Evolutionary conservation across 2,888 invertebrate genomes (phyloP).

Genomic region (Hypselothyrea guttata): DNA sequence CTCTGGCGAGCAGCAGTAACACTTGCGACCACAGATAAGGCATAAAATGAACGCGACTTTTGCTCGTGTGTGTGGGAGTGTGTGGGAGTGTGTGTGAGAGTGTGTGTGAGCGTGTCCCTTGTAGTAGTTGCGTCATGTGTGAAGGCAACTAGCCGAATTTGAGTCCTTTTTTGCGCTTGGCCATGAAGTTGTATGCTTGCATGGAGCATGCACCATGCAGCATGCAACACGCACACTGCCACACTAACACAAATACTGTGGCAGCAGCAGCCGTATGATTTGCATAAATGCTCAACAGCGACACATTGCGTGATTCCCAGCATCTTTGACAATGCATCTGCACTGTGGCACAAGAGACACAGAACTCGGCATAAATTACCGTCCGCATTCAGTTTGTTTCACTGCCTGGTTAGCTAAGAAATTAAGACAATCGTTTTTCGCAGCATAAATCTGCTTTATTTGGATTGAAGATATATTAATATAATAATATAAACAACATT

Average conservation of each 20-base stretch:
- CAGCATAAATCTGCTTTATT: no score
- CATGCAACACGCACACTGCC: constrained; percentile 8
- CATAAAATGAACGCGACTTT: constrained; percentile 66
- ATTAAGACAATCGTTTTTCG: no score
- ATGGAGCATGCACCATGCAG: constrained; percentile 35
- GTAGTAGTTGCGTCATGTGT: constrained; percentile 57
- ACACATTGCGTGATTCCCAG: constrained; percentile 32
- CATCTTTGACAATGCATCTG: constrained; percentile 42
- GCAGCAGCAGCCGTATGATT: constrained; percentile 36
- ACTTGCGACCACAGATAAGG: constrained; percentile 70
- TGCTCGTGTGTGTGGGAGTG: constrained; percentile 13
- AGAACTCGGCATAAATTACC: background rate
- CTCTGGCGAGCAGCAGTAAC: constrained; percentile 52
- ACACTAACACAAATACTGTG: constrained; percentile 12
- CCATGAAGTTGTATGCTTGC: constrained; percentile 43
- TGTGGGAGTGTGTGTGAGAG: no score
- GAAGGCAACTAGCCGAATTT: constrained; percentile 16
- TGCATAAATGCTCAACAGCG: constrained; percentile 65
- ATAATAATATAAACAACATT: no score
- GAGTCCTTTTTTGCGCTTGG: constrained; percentile 33
- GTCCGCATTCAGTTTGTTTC: no score
- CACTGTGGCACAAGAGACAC: constrained; percentile 7
- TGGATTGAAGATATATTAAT: no score
- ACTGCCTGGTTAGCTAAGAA: no score
- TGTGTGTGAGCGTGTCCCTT: constrained; percentile 25